These are phyloP conservation scores for Malthinus seriepunctatus DNA, from an alignment of 2,888 invertebrate genomes.

Conservation along the genomic window DNA sequence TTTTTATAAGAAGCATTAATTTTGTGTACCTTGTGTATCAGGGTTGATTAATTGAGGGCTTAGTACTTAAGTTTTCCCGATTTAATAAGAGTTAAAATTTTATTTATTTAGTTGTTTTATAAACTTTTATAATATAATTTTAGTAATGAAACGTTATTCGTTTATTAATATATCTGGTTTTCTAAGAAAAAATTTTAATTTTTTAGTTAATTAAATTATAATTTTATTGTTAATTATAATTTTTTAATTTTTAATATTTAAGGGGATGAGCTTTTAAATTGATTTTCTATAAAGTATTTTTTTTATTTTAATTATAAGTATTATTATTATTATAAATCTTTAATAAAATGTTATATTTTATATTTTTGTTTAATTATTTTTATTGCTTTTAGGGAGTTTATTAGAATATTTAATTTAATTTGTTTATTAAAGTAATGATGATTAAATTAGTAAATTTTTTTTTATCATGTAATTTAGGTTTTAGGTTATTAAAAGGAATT, in stretches of 20 bases:
- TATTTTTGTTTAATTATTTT: constrained; percentile 57
- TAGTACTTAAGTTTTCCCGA: constrained; percentile 59
- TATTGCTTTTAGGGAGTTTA: constrained; percentile 53
- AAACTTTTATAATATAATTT: constrained; percentile 65
- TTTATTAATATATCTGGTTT: constrained; percentile 70
- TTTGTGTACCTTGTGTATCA: constrained; percentile 75
- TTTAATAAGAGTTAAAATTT: constrained; percentile 65
- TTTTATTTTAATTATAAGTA: constrained; percentile 56
- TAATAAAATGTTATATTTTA: constrained; percentile 53
- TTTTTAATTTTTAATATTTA: constrained; percentile 57
- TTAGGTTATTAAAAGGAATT: constrained; percentile 61
- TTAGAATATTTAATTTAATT: constrained; percentile 54
- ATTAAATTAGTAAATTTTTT: constrained; percentile 61
- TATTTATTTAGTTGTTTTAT: constrained; percentile 62
- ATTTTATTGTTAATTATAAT: constrained; percentile 48
- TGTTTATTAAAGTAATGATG: constrained; percentile 57
- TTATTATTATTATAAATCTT: constrained; percentile 62
- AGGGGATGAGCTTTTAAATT: constrained; percentile 65
- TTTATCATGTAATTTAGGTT: constrained; percentile 41
- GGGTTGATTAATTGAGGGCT: constrained; percentile 63
- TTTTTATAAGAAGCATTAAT: constrained; percentile 59
- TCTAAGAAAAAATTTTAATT: constrained; percentile 65
- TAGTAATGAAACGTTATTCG: constrained; percentile 69
- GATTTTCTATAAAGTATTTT: constrained; percentile 58
- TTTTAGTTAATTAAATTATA: constrained; percentile 45